Conservation (phyloP, 2,113 vertebrate genomes). For the Phylloscopus whistleri region DNA sequence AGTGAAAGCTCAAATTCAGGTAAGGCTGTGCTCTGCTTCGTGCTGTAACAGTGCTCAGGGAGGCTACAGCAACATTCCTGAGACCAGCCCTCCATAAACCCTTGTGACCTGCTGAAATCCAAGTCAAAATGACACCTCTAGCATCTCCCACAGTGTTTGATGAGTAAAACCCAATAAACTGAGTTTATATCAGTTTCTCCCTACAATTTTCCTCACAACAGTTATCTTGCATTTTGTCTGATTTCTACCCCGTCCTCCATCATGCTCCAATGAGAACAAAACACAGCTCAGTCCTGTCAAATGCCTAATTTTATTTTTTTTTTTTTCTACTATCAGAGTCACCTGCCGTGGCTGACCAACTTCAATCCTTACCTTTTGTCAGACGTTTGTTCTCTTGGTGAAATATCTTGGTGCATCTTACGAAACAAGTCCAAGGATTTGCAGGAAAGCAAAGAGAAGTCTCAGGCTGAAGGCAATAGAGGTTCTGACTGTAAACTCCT, state of each 20-base stretch:
- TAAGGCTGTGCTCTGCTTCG: not conserved
- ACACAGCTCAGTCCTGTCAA: not conserved
- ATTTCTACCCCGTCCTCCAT: not conserved
- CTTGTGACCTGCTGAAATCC: not conserved
- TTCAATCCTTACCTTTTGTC: not conserved
- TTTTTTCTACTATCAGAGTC: not conserved
- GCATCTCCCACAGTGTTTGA: not conserved
- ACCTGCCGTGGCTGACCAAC: not conserved
- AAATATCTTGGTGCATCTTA: not conserved
- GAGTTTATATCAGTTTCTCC: not conserved
- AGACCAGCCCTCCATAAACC: not conserved
- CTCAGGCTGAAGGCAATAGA: not conserved
- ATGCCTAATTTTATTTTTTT: not conserved
- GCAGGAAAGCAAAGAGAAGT: not conserved
- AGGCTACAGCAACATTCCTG: not conserved
- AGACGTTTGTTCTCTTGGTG: not conserved
- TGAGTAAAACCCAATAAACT: not conserved
- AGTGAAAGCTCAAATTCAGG: not conserved
- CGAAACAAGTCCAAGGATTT: not conserved
- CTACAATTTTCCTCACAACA: not conserved
- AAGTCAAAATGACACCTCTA: not conserved
- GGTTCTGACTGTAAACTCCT: not conserved
- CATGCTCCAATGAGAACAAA: not conserved
- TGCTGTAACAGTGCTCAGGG: fast-evolving
- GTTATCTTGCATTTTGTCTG: not conserved